Evolutionary conservation across 2,888 invertebrate genomes (phyloP).

Genomic region (Campoplex capitator): DNA sequence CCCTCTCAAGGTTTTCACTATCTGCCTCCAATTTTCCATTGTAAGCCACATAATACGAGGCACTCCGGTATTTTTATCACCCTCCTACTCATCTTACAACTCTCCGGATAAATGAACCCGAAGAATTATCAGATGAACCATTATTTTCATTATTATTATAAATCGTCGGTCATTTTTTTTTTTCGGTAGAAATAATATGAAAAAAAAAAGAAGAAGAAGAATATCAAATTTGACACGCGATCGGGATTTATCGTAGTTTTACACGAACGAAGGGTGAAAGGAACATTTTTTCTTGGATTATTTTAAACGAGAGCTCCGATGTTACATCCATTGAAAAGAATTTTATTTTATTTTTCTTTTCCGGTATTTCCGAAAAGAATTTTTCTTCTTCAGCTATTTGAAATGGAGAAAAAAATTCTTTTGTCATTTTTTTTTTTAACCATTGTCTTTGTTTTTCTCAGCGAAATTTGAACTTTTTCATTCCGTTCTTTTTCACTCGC

Average conservation of each 20-base stretch:
- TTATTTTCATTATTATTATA: not conserved
- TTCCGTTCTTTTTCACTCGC: not conserved
- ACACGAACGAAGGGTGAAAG: not conserved
- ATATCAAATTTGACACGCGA: slow-evolving; percentile 1
- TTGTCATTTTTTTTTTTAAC: not conserved
- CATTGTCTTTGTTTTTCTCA: not conserved
- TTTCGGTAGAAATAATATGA: not conserved
- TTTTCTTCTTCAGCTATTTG: not conserved
- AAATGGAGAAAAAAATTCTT: not conserved
- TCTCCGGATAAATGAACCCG: slow-evolving; percentile 3
- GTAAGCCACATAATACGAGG: slow-evolving; percentile 23
- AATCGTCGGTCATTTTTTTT: not conserved
- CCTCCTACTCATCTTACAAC: slow-evolving; percentile 21
- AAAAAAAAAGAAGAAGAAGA: not conserved
- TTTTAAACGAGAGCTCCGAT: not conserved
- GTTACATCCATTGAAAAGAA: not conserved
- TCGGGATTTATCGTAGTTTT: not conserved
- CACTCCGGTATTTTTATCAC: slow-evolving; percentile 24
- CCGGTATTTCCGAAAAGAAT: not conserved
- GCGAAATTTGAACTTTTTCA: not conserved
- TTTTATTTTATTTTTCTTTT: not conserved
- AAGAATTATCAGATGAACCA: slow-evolving; percentile 11
- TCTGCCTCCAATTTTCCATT: slow-evolving; percentile 28
- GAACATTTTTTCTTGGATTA: not conserved
- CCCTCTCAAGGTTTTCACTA: slow-evolving; percentile 15